Evolutionary conservation across 2,113 vertebrate species (phyloP), one percentile per base, ranked within the genome.

Genomic region (Propithecus coquereli): DNA sequence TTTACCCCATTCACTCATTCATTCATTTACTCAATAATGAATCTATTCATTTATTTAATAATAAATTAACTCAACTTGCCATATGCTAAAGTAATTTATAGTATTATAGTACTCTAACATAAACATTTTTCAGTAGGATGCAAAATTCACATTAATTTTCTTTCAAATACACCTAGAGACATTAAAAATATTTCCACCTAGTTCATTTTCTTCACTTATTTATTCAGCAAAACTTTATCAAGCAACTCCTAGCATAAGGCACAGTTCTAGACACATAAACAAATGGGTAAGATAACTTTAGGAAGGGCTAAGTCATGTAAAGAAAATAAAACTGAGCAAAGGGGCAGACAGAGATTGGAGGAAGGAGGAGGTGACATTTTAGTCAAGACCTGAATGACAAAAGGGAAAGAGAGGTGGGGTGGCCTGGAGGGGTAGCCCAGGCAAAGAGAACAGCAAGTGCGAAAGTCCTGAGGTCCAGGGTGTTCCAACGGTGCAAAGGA

Each of bases 291-390:
- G 65, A 20, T 18, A 66, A 65, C 50, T 74, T 93, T 54, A 66
- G 32, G 50, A 34, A 95, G 77, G 9, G 37, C 3, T 37, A 27
- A 87, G 14, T 43, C 1, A 30, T 88, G 3, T 30, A 57, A 76
- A 87, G 54, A 57, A 87, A 89, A 80, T n/a, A 85, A 40, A 82
- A 71, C 27, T 47, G 71, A 52, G 17, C 61, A 82, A 70, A 32
- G 22, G 43, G 34, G 8, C 32, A 85, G 32, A 20, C 3, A 50
- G 37, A 37, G 20, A 57, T 2, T 54, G 4, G 52, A 70, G 8
- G 50, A 79, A 83, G 1, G 4, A 79, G 10, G n/a, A 12, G 25
- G 52, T 25, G 32, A 37, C 6, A 23, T 73, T 20, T 87, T 63
- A 77, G 34, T 27, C 27, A 70, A 94, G 25, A 74, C 3, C 25